phyloP scores from a whole-genome alignment of 2,113 vertebrate species.

The Phyllostomus hastatus region DNA sequence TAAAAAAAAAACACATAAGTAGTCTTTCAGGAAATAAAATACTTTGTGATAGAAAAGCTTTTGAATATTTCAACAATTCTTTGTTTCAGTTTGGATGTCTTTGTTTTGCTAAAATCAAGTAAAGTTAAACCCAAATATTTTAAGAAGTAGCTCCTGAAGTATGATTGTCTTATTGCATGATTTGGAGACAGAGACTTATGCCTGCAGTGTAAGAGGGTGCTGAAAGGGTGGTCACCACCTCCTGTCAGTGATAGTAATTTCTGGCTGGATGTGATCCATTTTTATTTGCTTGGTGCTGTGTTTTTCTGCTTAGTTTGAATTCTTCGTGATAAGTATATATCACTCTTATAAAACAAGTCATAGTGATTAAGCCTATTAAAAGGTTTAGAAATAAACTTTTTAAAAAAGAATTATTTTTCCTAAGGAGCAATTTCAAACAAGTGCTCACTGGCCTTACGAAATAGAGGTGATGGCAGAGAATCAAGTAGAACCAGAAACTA shows the following conservation, averaged over 20 bases:
- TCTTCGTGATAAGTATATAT: neutral
- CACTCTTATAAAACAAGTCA: neutral
- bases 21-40: neutral
- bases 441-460: neutral
- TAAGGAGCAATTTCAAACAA: neutral
- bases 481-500: neutral
- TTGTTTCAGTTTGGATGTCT: constrained; percentile 3
- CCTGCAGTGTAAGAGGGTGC: neutral
- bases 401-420: neutral
- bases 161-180: neutral
- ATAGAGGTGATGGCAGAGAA: neutral
- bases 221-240: neutral
- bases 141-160: neutral
- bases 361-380: neutral
- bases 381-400: neutral
- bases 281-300: neutral
- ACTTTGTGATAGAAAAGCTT: neutral
- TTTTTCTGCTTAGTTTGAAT: constrained; percentile 29
- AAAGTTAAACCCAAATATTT: neutral
- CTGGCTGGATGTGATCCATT: neutral
- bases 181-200: neutral
- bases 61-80: neutral
- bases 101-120: neutral
- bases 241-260: neutral
- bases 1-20: neutral